Base-by-base conservation (phyloP, 2,888 invertebrate species). In the Rhyacophila evoluta region DNA sequence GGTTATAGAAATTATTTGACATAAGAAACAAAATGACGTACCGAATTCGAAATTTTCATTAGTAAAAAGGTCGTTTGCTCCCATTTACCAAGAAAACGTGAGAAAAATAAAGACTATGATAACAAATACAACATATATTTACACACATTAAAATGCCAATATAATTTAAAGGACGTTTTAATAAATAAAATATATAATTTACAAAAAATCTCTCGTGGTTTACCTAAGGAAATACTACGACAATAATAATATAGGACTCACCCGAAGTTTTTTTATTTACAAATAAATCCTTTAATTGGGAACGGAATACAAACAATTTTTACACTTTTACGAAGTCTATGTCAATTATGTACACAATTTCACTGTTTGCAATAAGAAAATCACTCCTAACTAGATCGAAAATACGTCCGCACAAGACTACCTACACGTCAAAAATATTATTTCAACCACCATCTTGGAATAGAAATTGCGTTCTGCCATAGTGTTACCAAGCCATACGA, bases 351-450 rank as follows among this genome's bases (percentile, higher is more conserved):
- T 69, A 10, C 78, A 78, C 70, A 41, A 72, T 74, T 78, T 74
- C 69, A 78, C 78, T 69, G 39, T 55, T 37, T 78, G 69, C 69
- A n/a, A n/a, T 70, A 29, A n/a, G 33, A 8, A 68, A 74, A 74
- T 78, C 78, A 78, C 78, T 69, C 74, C 78, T 74, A 78, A 74
- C 73, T 37, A 67, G 37, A 15, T n/a, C 29, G 69, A 12, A 12
- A 74, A 73, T 74, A 78, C 78, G 78, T 74, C 74, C 74, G 12
- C 41, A 41, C 74, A 41, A 69, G 28, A 25, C 67, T 55, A 38
- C 68, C 29, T 55, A 68, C 74, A 78, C 74, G 78, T 78, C 73
- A 78, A 78, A 77, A 78, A 78, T 74, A 78, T 41, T 78, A 74
- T 39, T 36, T 72, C 68, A 70, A 33, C 69, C 25, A 55, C 78